Evolutionary conservation across 2,888 invertebrate genomes (phyloP), one percentile per base, ranked within the genome.

Genomic region (Ophion ventricosus): DNA sequence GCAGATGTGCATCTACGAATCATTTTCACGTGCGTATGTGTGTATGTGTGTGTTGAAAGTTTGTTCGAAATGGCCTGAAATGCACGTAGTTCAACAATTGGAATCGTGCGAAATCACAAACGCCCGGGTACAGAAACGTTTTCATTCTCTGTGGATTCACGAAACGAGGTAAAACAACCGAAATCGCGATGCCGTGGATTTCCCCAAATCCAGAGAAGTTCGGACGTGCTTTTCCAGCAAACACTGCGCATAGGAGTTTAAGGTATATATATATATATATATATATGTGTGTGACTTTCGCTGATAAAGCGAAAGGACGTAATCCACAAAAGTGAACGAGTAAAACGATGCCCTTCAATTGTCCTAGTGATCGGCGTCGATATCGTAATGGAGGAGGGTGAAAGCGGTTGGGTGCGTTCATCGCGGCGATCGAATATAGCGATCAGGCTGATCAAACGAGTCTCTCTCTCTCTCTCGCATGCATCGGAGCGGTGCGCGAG

Each of bases 21-120:
- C 11, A 10, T 14, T 43, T 10, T 7, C 43, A 2, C 10, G 11
- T 14, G 43, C 7, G 35, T 35, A 8, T 35, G 14, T 43, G 35
- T 7, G 35, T 5, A 35, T 7, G 35, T 35, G 35, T 35, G 35
- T 3, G 4, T n/a, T n/a, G n/a, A 43, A 43, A 43, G 43, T 43
- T 43, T 43, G 14, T 43, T 43, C 35, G 57, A 35, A 70, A 8
- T 23, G 40, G 20, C 49, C 26, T 14, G 20, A 56, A 67, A 80
- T 73, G 63, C 73, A 77, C 80, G 74, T 80, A 67, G 61, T 83
- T 75, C 57, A 49, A 74, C 80, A 84, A 77, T 78, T 81, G 84
- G 56, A 80, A 85, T 83, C 73, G 80, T 75, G 72, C 76, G 63
- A 80, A 85, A 85, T 85, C 85, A 80, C 82, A 76, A 85, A 80